Base-by-base conservation (phyloP, 2,888 invertebrate genomes). In the Tanypteryx hageni region DNA sequence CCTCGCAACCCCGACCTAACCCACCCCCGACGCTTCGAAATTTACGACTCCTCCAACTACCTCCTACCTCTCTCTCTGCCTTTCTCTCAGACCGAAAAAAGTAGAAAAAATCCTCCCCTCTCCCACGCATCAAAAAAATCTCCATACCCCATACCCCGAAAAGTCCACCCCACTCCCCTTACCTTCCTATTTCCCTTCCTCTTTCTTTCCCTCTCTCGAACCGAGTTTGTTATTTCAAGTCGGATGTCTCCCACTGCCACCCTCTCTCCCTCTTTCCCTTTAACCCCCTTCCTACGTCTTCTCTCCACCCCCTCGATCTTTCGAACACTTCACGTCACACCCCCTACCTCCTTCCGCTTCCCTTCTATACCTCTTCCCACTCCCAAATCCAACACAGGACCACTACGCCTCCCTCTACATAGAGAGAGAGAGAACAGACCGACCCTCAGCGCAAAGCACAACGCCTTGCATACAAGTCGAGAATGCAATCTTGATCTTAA, bases 151-250 rank as follows among this genome's bases (percentile, higher is more conserved):
- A n/a, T n/a, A n/a, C 57, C 58, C 85, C 16, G 0, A 18, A 18
- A 31, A 7, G 16, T 18, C 82, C n/a, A n/a, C n/a, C n/a, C n/a
- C n/a, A n/a, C n/a, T n/a, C 81, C 9, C 68, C 18, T 22, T 9
- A 3, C 9, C 9, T 9, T 5, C 31, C 81, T 44, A 5, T 9
- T n/a, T n/a, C n/a, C n/a, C n/a, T n/a, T n/a, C 31, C 82, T 3
- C 82, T 31, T 27, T 27, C 13, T 82, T 27, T 44, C 14, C n/a
- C 27, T 76, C 18, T 18, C 13, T 61, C 61, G 22, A 31, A 76
- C 31, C 27, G 59, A 59, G 86, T 86, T 61, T 86, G 86, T 86
- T 86, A 86, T 86, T 86, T 86, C 86, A 86, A 86, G 86, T 86
- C 86, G 13, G 22, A 59, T 61, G 61, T 16, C 86, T 16, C 59